Conservation (phyloP, 2,888 invertebrate genomes). For the Amblyjoppa proteus region DNA sequence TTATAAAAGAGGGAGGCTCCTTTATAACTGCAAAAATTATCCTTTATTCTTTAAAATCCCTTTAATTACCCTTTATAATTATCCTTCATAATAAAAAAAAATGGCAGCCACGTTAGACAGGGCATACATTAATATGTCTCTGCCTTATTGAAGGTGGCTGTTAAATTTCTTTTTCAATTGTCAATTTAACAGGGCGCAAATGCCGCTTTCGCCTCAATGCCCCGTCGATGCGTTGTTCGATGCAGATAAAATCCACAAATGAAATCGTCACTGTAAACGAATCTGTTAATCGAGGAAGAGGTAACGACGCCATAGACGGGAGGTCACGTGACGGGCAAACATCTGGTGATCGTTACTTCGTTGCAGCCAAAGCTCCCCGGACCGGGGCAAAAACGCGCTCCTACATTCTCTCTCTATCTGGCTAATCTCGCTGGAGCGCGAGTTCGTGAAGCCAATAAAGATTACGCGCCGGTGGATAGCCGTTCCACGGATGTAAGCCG, state of each 20-base stretch:
- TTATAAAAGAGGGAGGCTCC: no score
- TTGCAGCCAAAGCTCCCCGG: constrained; percentile 50
- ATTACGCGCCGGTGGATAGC: constrained; percentile 52
- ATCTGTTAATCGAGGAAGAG: constrained; percentile 3
- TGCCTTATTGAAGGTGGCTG: no score
- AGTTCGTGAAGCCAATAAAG: constrained; percentile 60
- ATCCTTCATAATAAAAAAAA: no score
- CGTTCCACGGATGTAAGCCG: constrained; percentile 35
- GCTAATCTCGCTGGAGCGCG: constrained; percentile 63
- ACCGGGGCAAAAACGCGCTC: constrained; percentile 59
- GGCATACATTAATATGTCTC: no score
- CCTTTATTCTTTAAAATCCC: no score
- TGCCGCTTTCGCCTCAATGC: no score
- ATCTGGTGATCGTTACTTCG: constrained; percentile 46
- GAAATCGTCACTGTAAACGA: not conserved
- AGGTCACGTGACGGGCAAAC: constrained; percentile 27
- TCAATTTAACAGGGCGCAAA: no score
- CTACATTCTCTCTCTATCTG: constrained; percentile 34
- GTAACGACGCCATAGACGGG: constrained; percentile 13
- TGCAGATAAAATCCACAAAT: not conserved
- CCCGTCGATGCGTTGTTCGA: not conserved
- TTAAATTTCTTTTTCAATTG: no score
- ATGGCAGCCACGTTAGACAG: no score
- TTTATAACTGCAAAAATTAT: no score
- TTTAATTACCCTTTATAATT: no score